Evolutionary conservation across 2,113 vertebrate species (phyloP).

Genomic region (Rhinolophus sinicus): DNA sequence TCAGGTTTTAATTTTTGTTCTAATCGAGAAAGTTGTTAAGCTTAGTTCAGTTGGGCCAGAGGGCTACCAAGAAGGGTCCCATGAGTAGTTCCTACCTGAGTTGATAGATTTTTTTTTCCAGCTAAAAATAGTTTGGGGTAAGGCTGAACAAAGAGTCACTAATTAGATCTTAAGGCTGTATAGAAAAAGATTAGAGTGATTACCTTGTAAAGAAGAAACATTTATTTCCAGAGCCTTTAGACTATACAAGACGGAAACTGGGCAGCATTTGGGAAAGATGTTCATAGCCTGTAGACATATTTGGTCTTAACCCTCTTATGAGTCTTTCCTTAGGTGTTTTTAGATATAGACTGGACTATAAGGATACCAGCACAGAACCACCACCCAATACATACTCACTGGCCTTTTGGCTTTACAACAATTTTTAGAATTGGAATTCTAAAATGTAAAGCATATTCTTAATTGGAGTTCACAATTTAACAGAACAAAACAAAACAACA

Average conservation of each 20-base stretch:
- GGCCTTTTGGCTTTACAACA: neutral
- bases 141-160: neutral
- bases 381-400: neutral
- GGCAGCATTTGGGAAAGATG: neutral
- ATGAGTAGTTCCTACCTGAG: neutral
- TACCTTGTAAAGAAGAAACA: neutral
- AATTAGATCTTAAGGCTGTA: neutral
- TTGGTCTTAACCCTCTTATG: neutral
- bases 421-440: slow-evolving; percentile 29
- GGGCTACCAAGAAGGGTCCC: neutral
- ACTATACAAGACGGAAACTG: neutral
- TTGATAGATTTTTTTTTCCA: neutral
- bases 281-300: neutral
- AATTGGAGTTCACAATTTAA: neutral
- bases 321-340: neutral
- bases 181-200: neutral
- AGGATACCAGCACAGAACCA: neutral
- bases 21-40: neutral
- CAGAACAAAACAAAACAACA: neutral
- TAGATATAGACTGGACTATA: neutral
- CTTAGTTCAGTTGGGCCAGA: slow-evolving; percentile 12
- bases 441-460: neutral
- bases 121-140: slow-evolving; percentile 24
- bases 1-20: slow-evolving; percentile 6
- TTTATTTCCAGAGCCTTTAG: slow-evolving; percentile 44